Evolutionary conservation across 2,113 vertebrate species (phyloP), one percentile per base, ranked within the genome.

Genomic region (Sebastes fasciatus): DNA sequence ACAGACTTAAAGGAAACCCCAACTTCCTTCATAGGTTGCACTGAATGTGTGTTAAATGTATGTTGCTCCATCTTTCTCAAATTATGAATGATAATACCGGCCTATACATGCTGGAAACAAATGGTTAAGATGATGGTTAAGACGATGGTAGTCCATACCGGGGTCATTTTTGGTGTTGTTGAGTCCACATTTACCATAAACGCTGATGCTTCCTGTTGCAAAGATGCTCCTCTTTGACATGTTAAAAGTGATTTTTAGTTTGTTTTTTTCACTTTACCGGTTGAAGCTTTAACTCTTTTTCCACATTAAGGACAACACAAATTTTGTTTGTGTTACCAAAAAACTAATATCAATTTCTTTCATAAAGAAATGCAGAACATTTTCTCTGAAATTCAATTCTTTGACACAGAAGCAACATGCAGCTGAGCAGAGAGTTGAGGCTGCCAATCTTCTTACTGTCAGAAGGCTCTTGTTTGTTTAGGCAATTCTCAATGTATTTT

Each of bases 401-500:
- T 69, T 77, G 19, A 65, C 21, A 55, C 16, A 14, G 34, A 65
- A 23, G 26, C 8, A 61, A 8, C 8, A 14, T 48, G 26, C 62
- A 45, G 40, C 14, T 4, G 19, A 57, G 57, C 69, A 74, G n/a
- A 45, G 3, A 70, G 42, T 3, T 43, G 9, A 55, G 6, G 40
- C 45, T 52, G n/a, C 42, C 6, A 51, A 12, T 79, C 14, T 26
- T 45, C 3, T 6, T 10, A 10, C 63, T 48, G 42, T 19, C 11
- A n/a, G 21, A 77, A 54, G 1, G 43, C 4, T 51, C 5, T 63
- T 58, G 17, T 49, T 72, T 87, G 62, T 77, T 65, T 52, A 13
- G 45, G 23, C n/a, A 65, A n/a, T 65, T 17, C 49, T 45, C 34
- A 8, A 52, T 26, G 3, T 19, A n/a, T 49, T 57, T 57, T 49